These are phyloP conservation scores for Anolis sagrei DNA, from an alignment of 2,113 vertebrate genomes.

Conservation along the genomic window DNA sequence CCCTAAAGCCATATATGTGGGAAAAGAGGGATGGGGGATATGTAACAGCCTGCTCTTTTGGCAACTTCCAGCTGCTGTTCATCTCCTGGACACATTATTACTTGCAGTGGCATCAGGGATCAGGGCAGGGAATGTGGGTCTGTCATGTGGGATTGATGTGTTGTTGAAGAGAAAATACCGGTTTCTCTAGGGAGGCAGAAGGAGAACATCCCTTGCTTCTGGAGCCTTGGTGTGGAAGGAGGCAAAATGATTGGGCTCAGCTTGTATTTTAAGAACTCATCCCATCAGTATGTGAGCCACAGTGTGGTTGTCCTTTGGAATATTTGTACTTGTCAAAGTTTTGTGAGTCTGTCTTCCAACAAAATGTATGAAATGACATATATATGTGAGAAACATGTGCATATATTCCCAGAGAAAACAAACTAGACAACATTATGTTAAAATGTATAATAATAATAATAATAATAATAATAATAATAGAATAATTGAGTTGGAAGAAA, in stretches of 20 bases:
- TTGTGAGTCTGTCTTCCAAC: too few relatives aligned
- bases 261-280: too few relatives aligned
- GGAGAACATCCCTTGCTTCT: background rate
- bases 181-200: background rate
- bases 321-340: too few relatives aligned
- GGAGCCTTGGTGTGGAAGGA: background rate
- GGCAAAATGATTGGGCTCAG: background rate
- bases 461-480: too few relatives aligned
- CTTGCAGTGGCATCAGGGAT: background rate
- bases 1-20: background rate
- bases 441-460: too few relatives aligned
- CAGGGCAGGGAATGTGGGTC: background rate
- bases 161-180: conserved; percentile 21
- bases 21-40: conserved; percentile 1
- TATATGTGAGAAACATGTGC: too few relatives aligned
- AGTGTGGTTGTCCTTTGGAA: too few relatives aligned
- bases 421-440: too few relatives aligned
- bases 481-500: too few relatives aligned
- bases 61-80: conserved; percentile 33
- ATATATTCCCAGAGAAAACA: too few relatives aligned
- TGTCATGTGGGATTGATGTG: conserved; percentile 21
- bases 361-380: too few relatives aligned
- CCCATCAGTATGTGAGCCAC: too few relatives aligned
- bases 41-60: background rate
- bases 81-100: conserved; percentile 37